Evolutionary conservation across 2,888 invertebrate species (phyloP), one percentile per base, ranked within the genome.

Genomic region (Drosophila cracens): DNA sequence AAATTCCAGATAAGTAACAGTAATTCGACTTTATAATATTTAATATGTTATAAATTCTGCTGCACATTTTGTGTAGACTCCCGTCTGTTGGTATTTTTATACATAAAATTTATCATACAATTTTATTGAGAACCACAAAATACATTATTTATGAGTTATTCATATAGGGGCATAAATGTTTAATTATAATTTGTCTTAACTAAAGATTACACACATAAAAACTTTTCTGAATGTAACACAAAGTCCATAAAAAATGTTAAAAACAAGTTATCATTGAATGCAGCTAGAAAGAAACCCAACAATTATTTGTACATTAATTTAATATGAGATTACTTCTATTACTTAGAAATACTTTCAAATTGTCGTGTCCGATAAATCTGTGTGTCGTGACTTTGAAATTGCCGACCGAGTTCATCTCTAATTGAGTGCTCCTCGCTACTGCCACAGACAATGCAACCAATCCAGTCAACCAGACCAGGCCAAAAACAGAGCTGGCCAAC

Each of bases 301-400:
- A 25, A 25, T 46, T 46, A 46, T 46, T 25, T 46, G 25, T 8
- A 8, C 46, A 16, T 16, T 46, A 1, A 21, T 16, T 46, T 46
- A 46, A 46, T 16, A 16, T 46, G 31, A 31, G 31, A 31, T 31
- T 31, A 31, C 31, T 31, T 31, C 8, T 31, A 8, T 10, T 4
- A 25, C 4, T 25, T 46, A 4, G 25, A 46, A 46, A 46, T 46
- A 16, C 25, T 25, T 46, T 1, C 1, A 46, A 46, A 16, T 8
- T 25, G 36, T 64, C 25, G 64, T 31, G 48, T 10, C 21, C 16
- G 59, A 36, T 58, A 25, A 40, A 25, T 25, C 27, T n/a, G 38
- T 21, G 21, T 16, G n/a, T 56, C 67, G 67, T 67, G 67, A 66
- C 54, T 67, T 38, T 66, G 48, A 40, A 40, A 65, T 48, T 33